Evolutionary conservation across 2,797 vertebrate species (phyloP), one percentile per base, ranked within the genome.

Genomic region (Microhierax caerulescens): DNA sequence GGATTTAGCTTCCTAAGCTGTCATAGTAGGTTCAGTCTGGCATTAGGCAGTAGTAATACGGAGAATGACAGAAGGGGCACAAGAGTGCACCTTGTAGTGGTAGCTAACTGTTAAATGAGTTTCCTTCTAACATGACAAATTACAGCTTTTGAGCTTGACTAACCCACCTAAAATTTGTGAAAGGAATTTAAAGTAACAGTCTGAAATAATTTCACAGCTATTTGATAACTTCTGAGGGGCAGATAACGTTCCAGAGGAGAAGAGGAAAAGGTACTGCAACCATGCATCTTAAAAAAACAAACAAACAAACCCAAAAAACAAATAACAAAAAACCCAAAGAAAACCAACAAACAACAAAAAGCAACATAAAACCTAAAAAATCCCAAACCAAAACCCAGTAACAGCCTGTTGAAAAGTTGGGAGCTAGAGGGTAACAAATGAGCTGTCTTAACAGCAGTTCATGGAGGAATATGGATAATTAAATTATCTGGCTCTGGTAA

Each of bases 371-470:
- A 53, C 19, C 12, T 5, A 17, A 43, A 54, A 72, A 48, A 36
- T 27, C 19, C 10, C 14, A 54, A 41, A 8, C 7, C 20, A 39
- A 39, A 84, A 9, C 12, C 9, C 34, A 0, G 0, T 69, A 27
- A 45, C 12, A 83, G 5, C 34, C 17, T 67, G 3, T 70, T 89
- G 53, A 47, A 61, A 74, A 70, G 36, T 27, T 56, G 7, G 39
- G 43, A 95, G 13, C 13, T 63, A 23, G 32, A 68, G 39, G 15
- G 5, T 50, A 84, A 8, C 15, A 41, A 60, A 13, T 9, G 45
- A 50, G 23, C 54, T 53, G 12, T 9, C 8, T 48, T 67, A 36
- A 39, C 25, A 4, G 0, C 22, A 30, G 3, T 60, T 83, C 36
- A 18, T 77, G 9, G 61, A 70, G 36, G 9, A 70, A 27, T 67